A percentile compares a stretch with the other conserved stretches of the same genome.
Evolutionary conservation across 2,113 vertebrate species (phyloP).

Genomic region (Tenebrosternarchus preto): DNA sequence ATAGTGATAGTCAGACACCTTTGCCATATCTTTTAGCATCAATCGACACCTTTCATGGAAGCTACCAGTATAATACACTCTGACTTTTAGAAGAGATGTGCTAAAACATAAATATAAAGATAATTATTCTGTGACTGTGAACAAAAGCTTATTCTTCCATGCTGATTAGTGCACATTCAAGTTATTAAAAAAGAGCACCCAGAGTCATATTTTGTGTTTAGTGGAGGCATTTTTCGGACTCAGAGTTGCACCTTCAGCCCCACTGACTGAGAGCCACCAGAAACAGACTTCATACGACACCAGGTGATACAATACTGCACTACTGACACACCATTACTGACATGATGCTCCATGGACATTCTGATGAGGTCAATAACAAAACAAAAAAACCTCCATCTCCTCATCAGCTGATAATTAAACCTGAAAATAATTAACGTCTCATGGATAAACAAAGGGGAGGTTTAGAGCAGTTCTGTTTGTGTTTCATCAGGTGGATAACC

Average conservation of each 20-base stretch:
- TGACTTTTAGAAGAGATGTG: background rate
- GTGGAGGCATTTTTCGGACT: background rate
- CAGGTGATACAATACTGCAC: no score
- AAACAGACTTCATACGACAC: no score
- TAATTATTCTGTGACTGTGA: background rate
- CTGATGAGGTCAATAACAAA: no score
- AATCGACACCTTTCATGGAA: background rate
- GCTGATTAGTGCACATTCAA: background rate
- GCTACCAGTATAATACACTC: background rate
- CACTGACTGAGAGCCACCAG: background rate
- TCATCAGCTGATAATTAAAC: no score
- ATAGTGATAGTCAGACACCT: background rate
- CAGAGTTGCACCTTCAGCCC: background rate
- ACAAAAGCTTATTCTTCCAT: background rate
- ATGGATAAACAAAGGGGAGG: background rate
- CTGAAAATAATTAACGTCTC: no score
- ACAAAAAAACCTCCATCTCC: background rate
- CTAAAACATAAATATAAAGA: background rate
- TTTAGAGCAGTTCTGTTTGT: slow-evolving; percentile 3
- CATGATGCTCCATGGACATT: no score
- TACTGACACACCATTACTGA: no score
- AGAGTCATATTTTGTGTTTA: background rate
- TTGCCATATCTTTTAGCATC: background rate
- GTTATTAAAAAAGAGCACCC: background rate
- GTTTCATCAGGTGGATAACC: background rate